Base-by-base conservation (phyloP, 2,113 vertebrate genomes). In the Salminus brasiliensis region DNA sequence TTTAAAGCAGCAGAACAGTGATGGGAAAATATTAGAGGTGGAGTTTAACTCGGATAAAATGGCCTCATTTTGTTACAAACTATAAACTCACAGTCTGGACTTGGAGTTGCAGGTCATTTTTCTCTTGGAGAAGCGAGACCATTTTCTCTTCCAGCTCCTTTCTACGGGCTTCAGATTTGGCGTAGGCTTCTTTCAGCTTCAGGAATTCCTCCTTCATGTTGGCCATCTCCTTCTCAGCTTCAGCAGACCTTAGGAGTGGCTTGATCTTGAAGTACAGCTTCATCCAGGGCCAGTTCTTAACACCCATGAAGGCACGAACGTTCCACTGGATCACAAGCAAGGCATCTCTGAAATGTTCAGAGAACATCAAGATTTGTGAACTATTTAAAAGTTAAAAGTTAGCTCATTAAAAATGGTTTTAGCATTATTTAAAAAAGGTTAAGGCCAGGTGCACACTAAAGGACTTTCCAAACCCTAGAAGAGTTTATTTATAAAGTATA, bases 211-310 rank as follows among this genome's bases (percentile, higher is more conserved):
- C 95, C 83, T 96, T 96, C 94, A 96, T 94, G 85, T 41, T 94
- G 45, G 91, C 91, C 94, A 95, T 94, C 81, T 95, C 95, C 79
- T 95, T 95, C 85, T 95, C 95, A 0, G 91, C 92, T 81, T 95
- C 95, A 0, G 95, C 95, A 0, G 94, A 93, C 88, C 93, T 94
- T 66, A 95, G 49, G 74, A 95, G 76, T 0, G 95, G 95, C 4
- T 95, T 95, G 88, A 95, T 95, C 90, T 95, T 95, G 88, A 95
- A 95, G 85, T 88, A 95, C 39, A 95, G 92, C 81, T 92, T 95
- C 94, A 95, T 95, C 95, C 95, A 95, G 0, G 95, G 94, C 95
- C 95, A 95, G 71, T 95, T 95, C 86, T 95, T 95, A 83, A 95
- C 95, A 0, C 91, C 90, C 95, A 95, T 95, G 85, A 95, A 95